phyloP scores from a whole-genome alignment of 2,113 vertebrate species.

The Grantiella picta region DNA sequence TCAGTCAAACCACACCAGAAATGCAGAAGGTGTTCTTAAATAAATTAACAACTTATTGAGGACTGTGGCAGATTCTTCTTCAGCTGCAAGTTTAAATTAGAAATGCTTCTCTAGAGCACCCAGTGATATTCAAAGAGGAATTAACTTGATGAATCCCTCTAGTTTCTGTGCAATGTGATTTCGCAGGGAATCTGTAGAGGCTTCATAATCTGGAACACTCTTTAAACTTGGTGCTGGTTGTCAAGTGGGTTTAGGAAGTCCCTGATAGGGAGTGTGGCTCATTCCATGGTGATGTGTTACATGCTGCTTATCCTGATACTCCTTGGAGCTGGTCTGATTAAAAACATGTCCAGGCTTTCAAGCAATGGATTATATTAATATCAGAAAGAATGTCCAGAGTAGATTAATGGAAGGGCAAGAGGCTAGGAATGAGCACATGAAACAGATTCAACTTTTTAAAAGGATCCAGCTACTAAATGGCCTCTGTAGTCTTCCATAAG shows the following conservation, averaged over 20 bases:
- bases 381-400: slow-evolving; percentile 40
- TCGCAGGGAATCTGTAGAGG: not conserved
- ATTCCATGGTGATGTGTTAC: not conserved
- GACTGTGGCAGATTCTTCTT: not conserved
- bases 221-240: not conserved
- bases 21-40: not conserved
- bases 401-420: slow-evolving; percentile 53
- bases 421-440: slow-evolving; percentile 62
- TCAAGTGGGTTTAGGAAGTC: not conserved
- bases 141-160: not conserved
- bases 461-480: slow-evolving; percentile 70
- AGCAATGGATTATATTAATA: slow-evolving; percentile 21
- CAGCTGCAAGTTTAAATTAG: not conserved
- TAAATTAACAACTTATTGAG: not conserved
- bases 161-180: not conserved
- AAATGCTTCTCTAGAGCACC: not conserved
- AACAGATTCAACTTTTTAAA: slow-evolving; percentile 65
- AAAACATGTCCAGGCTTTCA: slow-evolving; percentile 25
- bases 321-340: not conserved
- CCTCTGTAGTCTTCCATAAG: slow-evolving; percentile 71
- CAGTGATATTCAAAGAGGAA: not conserved
- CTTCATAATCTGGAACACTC: not conserved
- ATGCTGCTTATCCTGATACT: not conserved
- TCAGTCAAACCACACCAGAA: not conserved
- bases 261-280: not conserved